Evolutionary conservation across 2,888 invertebrate species (phyloP), one percentile per base, ranked within the genome.

Genomic region (Aporophyla nigra): DNA sequence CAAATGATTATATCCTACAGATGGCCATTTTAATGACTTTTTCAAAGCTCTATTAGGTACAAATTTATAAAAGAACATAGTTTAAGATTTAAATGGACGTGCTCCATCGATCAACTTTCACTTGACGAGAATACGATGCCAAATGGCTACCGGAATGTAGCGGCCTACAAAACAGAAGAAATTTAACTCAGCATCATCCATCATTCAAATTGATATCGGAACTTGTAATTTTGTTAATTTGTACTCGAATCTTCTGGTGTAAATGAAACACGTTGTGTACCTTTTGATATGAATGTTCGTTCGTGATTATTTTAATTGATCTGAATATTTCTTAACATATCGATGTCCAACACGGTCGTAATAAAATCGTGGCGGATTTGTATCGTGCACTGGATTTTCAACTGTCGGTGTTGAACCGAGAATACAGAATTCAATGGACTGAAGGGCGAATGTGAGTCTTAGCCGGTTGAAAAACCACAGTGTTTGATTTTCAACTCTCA

Each of bases 101-200:
- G 70, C 78, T 87, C 81, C 89, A 92, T 93, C 92, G 89, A 92
- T 92, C 90, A 93, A 93, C 94, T 94, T 94, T 94, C 94, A 93
- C 93, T 91, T 74, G 85, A 85, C 77, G 82, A 88, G 83, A 68
- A 84, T 88, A 78, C 80, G 84, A 89, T 79, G 82, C 83, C 82
- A 83, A 88, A 87, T 88, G 69, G 91, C 93, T 92, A 91, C 93
- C 88, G 91, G 89, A 87, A 86, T 87, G 88, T 85, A 78, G 72
- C 87, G 91, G 88, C 91, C 92, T 91, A 89, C 83, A 91, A 92
- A 87, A 81, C 87, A 82, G 75, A 88, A 86, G 87, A 86, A 88
- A 88, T 88, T 84, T 78, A 86, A 88, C 74, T 67, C 69, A 6
- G 51, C 70, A 65, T 78, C 79, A 74, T 88, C 74, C 69, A 89